A percentile compares a stretch with the other conserved stretches of the same genome.
phyloP scores from a whole-genome alignment of 2,888 invertebrate species.

The Ptilodon capucinus region DNA sequence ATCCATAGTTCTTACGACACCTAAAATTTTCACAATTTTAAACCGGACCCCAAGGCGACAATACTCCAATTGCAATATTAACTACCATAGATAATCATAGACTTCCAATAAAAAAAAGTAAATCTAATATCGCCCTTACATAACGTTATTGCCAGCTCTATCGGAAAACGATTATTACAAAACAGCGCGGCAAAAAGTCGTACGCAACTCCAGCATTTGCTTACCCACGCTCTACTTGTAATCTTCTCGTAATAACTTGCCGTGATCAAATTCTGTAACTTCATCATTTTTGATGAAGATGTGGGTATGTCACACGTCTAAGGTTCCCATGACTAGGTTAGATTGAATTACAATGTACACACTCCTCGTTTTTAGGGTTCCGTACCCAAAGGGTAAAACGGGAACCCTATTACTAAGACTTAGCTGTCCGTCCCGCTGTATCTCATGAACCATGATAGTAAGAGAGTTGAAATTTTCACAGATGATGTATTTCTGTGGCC shows the following conservation, averaged over 20 bases:
- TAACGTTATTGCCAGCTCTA: constrained; percentile 14
- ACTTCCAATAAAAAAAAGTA: not conserved
- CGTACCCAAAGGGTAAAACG: too few species aligned
- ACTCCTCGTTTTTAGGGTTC: too few species aligned
- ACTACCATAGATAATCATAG: not conserved
- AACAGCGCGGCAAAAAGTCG: constrained; percentile 27
- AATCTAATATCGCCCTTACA: not conserved
- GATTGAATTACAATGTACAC: too few species aligned
- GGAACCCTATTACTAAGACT: too few species aligned
- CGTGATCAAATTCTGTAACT: constrained; percentile 40
- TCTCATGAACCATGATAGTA: too few species aligned
- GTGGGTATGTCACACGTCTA: not conserved
- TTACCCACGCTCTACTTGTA: constrained; percentile 52
- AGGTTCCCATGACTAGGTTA: too few species aligned
- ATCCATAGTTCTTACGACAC: too few species aligned
- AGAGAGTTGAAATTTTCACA: too few species aligned
- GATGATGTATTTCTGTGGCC: too few species aligned
- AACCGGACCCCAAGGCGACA: not conserved
- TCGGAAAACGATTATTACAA: constrained; percentile 21
- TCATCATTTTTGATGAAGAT: constrained; percentile 6
- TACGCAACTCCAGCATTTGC: constrained; percentile 30
- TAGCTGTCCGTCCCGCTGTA: too few species aligned
- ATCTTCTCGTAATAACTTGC: constrained; percentile 38
- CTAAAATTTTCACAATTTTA: not conserved
- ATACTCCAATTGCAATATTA: not conserved